A percentile compares a stretch with the other conserved stretches of the same genome.
These are phyloP conservation scores for Orthosia cruda DNA, from an alignment of 2,888 invertebrate species.

Conservation along the genomic window DNA sequence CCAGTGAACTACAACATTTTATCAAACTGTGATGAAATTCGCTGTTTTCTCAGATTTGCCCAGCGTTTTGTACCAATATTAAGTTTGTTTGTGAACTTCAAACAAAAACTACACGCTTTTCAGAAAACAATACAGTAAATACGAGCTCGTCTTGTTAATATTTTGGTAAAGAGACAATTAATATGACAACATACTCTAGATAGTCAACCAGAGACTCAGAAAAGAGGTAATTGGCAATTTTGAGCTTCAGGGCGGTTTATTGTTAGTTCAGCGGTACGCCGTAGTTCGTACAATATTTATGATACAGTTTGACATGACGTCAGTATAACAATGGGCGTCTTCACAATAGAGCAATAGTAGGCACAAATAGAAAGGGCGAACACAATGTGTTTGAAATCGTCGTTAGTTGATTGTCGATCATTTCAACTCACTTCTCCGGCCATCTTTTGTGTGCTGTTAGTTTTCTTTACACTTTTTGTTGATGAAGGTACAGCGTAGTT, in stretches of 20 bases:
- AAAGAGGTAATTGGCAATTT: background rate
- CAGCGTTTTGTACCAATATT: no score
- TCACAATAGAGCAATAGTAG: constrained; percentile 55
- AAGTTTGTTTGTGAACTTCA: constrained; percentile 5
- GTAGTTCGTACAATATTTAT: constrained; percentile 27
- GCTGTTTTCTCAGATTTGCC: no score
- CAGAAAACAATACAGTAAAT: background rate
- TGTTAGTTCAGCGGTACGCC: background rate
- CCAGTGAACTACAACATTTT: no score
- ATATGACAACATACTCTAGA: background rate
- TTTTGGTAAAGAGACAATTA: background rate
- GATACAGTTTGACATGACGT: constrained; percentile 32
- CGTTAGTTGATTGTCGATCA: constrained; percentile 27
- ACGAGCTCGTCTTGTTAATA: background rate
- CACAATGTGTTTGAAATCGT: constrained; percentile 1
- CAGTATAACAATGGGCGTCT: constrained; percentile 34
- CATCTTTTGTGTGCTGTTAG: constrained; percentile 2
- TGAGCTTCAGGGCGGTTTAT: background rate
- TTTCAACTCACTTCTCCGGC: constrained; percentile 18
- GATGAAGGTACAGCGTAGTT: background rate
- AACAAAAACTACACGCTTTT: constrained; percentile 2
- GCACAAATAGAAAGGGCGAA: constrained; percentile 25
- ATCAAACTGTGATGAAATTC: no score
- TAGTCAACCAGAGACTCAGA: background rate
- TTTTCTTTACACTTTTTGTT: background rate